Base-by-base conservation (phyloP, 1,140 invertebrate genomes). In the Euborellia annulipes region DNA sequence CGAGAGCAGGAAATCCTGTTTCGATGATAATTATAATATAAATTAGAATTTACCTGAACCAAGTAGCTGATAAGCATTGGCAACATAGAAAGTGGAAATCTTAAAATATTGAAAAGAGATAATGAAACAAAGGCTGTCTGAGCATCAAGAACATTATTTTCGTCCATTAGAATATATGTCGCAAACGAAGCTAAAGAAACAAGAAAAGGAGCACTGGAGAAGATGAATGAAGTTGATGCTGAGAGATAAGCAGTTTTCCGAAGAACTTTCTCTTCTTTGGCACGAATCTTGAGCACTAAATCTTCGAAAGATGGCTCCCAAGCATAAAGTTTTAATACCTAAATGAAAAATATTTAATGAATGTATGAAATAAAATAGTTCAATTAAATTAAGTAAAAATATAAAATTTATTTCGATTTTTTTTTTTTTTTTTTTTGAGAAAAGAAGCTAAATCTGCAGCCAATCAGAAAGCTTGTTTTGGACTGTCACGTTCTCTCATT, bases 41-140 rank as follows among this genome's bases (percentile, higher is more conserved):
- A n/a, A n/a, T n/a, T n/a, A n/a, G n/a, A n/a, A n/a, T n/a, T 41
- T 41, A 53, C 52, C 51, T 59, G 55, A 23, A 56, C 38, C 16
- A 69, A 46, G 38, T 54, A 63, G 9, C 64, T 63, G 19, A 72
- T 66, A 30, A 71, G 54, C 50, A 64, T 63, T 18, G 71, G 70
- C 16, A 53, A 36, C 36, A 49, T 49, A 38, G 49, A 43, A 8
- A 59, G 40, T 14, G 72, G 72, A 50, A 67, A 62, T 37, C 67
- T 54, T 36, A 78, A 54, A 45, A 76, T 69, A 55, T 77, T 75
- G 55, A 76, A 76, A 11, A 77, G 55, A 7, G 72, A 62, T 14
- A 78, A 54, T 16, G 73, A 70, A 14, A 79, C 75, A 63, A 79
- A 76, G 16, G 72, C 72, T 52, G 69, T 72, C 52, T 73, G 60